Evolutionary conservation across 2,797 vertebrate species (phyloP).

Genomic region (Columba guinea): DNA sequence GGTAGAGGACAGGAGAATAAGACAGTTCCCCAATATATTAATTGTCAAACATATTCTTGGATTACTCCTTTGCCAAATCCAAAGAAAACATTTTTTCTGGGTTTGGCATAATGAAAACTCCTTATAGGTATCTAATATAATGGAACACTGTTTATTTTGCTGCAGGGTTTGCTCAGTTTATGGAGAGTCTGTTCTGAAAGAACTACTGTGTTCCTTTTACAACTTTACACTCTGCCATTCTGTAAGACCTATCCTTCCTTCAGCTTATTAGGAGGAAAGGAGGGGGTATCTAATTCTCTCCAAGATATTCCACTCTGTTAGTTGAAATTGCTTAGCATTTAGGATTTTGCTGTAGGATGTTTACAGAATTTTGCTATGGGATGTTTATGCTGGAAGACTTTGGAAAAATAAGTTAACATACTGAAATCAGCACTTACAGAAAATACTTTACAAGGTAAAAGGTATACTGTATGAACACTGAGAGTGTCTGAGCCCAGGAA

Average conservation of each 20-base stretch:
- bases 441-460: neutral
- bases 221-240: neutral
- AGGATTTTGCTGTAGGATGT: neutral
- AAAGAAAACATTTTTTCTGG: constrained; percentile 11
- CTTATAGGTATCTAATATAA: constrained; percentile 2
- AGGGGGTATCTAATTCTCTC: neutral
- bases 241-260: neutral
- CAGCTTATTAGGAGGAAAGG: neutral
- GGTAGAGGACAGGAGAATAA: neutral
- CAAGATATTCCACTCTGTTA: neutral
- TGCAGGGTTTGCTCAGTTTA: neutral
- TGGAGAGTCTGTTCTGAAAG: constrained; percentile 1
- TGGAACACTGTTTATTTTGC: constrained; percentile 16
- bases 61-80: constrained; percentile 13
- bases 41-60: constrained; percentile 2
- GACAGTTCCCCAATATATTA: neutral
- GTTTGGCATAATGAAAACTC: constrained; percentile 15
- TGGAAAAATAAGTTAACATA: neutral
- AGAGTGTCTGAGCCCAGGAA: neutral
- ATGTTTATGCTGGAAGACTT: neutral
- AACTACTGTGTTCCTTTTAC: constrained; percentile 14
- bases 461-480: neutral
- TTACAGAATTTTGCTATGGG: neutral
- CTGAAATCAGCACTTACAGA: neutral
- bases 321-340: neutral